Evolutionary conservation across 1,140 invertebrate species (phyloP), one percentile per base, ranked within the genome.

Genomic region (Drosophila tristis): DNA sequence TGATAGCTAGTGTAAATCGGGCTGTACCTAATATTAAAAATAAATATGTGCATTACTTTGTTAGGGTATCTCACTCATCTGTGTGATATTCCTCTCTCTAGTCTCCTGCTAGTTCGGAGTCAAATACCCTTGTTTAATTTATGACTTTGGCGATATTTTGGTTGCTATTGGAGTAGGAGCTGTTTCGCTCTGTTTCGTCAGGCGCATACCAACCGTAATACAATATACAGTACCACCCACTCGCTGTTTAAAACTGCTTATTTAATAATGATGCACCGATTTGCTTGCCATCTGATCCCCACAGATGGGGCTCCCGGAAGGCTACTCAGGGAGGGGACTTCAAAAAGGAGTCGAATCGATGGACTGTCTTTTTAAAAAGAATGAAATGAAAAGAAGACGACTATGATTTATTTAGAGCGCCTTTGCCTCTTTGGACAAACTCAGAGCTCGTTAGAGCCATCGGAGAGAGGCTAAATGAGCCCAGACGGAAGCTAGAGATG

Each of bases 101-200:
- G 7, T 31, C 29, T 31, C 29, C 8, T 31, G 8, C 49, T 45
- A 39, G 26, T 66, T 25, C 39, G 23, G 70, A 57, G 58, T 61
- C 75, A 89, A 91, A 82, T 25, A 4, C 23, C 4, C 2, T 25
- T 82, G 80, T 81, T 81, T 90, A 87, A 91, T 91, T 91, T 91
- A 91, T 91, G 90, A 72, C 81, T 85, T 77, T 85, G 73, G 50
- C 79, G 90, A 91, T 91, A 90, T 77, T 84, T 81, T 61, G 29
- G 49, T 49, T 11, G 45, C 39, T 50, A 39, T 54, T 59, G n/a
- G 26, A 39, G 23, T 44, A 15, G 64, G 29, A 42, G 39, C 47
- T 42, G 8, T 67, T 67, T 42, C 6, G 15, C 44, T 61, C 26
- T 56, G n/a, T n/a, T n/a, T n/a, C n/a, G 5, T 29, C 26, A 7